Evolutionary conservation across 2,113 vertebrate species (phyloP), one percentile per base, ranked within the genome.

Genomic region (Chionis minor): DNA sequence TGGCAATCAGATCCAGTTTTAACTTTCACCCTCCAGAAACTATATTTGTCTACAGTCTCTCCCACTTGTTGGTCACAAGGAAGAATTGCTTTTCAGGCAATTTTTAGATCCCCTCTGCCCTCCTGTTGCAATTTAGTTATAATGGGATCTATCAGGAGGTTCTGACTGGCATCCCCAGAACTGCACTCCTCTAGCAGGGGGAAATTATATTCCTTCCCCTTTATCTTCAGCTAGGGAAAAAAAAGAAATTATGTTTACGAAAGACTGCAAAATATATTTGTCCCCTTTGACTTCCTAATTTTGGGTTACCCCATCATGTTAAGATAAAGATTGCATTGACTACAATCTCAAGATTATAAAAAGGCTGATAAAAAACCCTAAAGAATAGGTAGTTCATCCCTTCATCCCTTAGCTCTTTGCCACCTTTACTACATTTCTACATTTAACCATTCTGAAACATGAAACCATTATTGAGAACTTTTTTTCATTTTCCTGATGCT

Each of bases 31-130:
- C 20, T 86, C 9, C 38, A 85, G 77, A 94, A 94, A 91, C 45
- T 89, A 12, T 80, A 87, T 92, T 81, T 88, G 74, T 80, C 66
- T 75, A 32, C 30, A 63, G 35, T 52, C 79, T 80, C 47, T 70
- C 51, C 17, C 2, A 52, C 54, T 91, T 70, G n/a, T 44, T 82
- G 54, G 22, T 89, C 69, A 90, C 58, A 91, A 30, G 73, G 70
- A 96, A 94, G 56, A 94, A 79, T n/a, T 91, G 69, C 4, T 96
- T 91, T 96, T 82, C 84, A 65, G 54, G 62, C 66, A 94, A 85
- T 93, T 91, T 94, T 96, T 91, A 91, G 66, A 91, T 91, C 35
- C 58, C 24, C 14, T 77, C 33, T 84, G 21, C 45, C 21, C 47
- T 72, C 13, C 54, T 49, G 24, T 19, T 61, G 56, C 14, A n/a